phyloP scores from a whole-genome alignment of 2,888 invertebrate species.

The Phasia obesa region DNA sequence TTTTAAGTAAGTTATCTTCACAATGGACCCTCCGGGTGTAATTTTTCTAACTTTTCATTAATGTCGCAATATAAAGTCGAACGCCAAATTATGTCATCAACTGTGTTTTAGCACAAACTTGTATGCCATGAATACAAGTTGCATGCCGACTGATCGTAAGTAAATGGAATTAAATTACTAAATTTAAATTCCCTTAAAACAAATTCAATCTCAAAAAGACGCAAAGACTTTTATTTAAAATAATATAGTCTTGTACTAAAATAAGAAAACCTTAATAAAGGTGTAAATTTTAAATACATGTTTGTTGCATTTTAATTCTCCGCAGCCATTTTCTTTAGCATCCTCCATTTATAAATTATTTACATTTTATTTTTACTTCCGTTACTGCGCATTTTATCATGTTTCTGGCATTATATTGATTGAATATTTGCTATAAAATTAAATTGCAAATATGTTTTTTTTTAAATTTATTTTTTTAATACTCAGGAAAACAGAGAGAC shows the following conservation, averaged over 20 bases:
- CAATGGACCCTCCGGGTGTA: too few relatives aligned
- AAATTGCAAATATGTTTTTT: slow-evolving; percentile 69
- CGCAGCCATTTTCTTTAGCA: slow-evolving; percentile 28
- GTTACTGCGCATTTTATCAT: slow-evolving; percentile 68
- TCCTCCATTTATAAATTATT: slow-evolving; percentile 48
- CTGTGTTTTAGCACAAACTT: slow-evolving; percentile 13
- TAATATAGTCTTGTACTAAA: background rate
- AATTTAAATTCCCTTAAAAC: too few relatives aligned
- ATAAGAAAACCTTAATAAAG: background rate
- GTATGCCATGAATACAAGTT: slow-evolving; percentile 55
- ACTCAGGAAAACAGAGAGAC: too few relatives aligned
- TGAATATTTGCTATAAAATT: slow-evolving; percentile 71
- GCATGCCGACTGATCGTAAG: slow-evolving; percentile 9
- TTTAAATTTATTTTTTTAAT: slow-evolving; percentile 9
- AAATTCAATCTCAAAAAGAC: background rate
- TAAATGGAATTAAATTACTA: slow-evolving; percentile 44
- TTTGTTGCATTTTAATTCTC: slow-evolving; percentile 27
- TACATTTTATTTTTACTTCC: slow-evolving; percentile 62
- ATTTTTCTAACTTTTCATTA: background rate
- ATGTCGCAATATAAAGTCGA: background rate
- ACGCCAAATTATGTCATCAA: slow-evolving; percentile 1
- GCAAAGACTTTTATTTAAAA: slow-evolving; percentile 1
- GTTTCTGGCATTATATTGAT: slow-evolving; percentile 70
- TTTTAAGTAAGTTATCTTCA: too few relatives aligned
- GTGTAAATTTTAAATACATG: background rate